phyloP scores from a whole-genome alignment of 1,140 invertebrate species.

The Lepidurus arcticus region DNA sequence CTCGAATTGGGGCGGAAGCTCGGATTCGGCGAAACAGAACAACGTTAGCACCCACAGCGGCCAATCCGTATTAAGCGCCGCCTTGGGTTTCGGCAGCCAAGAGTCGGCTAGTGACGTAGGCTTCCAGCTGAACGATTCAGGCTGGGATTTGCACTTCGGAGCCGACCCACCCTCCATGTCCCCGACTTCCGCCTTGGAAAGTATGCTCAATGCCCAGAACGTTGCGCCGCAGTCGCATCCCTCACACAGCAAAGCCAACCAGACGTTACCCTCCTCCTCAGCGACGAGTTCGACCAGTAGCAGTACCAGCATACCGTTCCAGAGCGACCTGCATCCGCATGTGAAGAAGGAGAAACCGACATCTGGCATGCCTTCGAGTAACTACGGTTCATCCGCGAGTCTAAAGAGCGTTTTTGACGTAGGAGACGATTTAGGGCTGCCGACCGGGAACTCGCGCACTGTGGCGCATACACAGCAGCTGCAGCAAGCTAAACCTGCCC shows the following conservation, averaged over 20 bases:
- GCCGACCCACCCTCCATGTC: not conserved
- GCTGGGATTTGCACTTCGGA: slow-evolving; percentile 3
- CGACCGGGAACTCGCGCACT: not conserved
- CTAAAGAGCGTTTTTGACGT: not conserved
- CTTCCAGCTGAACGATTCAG: not conserved
- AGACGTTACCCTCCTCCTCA: not conserved
- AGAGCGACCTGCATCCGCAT: not conserved
- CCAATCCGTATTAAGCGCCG: not conserved
- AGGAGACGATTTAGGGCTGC: not conserved
- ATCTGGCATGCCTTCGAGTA: not conserved
- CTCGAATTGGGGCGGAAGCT: not conserved
- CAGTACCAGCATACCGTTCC: not conserved
- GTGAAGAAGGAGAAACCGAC: not conserved
- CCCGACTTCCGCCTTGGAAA: not conserved
- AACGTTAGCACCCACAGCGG: not conserved
- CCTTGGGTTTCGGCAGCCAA: not conserved
- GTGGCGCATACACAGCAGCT: not conserved
- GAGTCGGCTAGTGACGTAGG: not conserved
- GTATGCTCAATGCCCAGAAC: not conserved
- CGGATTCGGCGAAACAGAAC: not conserved
- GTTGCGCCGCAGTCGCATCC: not conserved
- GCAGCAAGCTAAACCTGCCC: not conserved
- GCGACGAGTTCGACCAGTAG: not conserved
- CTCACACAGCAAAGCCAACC: not conserved
- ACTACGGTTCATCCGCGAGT: not conserved